Conservation (phyloP, 2,797 vertebrate species). For the Platyrinchus mystaceus region DNA sequence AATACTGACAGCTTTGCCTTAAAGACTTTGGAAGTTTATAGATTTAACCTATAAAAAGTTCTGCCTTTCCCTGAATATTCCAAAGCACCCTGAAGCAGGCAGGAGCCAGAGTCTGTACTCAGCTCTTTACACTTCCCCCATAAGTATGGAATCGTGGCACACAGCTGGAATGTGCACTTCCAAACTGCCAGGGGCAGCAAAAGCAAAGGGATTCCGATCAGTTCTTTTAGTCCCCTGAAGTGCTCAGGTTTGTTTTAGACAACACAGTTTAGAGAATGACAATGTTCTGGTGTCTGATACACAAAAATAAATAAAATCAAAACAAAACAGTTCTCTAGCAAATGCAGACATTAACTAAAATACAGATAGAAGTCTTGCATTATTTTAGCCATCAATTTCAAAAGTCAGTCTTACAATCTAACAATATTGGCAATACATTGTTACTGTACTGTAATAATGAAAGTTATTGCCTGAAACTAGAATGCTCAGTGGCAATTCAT, state of each 20-base stretch:
- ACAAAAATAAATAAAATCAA: not conserved
- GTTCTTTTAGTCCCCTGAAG: not conserved
- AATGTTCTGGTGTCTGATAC: not conserved
- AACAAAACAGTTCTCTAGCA: not conserved
- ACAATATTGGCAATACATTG: not conserved
- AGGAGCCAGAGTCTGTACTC: not conserved
- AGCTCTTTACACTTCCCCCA: not conserved
- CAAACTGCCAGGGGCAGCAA: not conserved
- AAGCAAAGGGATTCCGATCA: not conserved
- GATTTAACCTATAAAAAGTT: not conserved
- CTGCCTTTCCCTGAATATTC: not conserved
- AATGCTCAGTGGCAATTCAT: not conserved
- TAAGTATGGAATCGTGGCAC: accelerated
- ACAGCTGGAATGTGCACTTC: accelerated
- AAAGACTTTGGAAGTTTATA: not conserved
- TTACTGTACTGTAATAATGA: not conserved
- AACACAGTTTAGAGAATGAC: not conserved
- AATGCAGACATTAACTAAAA: not conserved
- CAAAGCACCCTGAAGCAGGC: not conserved
- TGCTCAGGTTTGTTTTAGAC: not conserved
- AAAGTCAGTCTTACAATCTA: not conserved
- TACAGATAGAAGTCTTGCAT: not conserved
- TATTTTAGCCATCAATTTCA: not conserved
- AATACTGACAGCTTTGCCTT: not conserved
- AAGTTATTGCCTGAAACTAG: not conserved